These are phyloP conservation scores for Akabosia matsudoensis DNA, from an alignment of 1,140 invertebrate genomes.

Conservation along the genomic window DNA sequence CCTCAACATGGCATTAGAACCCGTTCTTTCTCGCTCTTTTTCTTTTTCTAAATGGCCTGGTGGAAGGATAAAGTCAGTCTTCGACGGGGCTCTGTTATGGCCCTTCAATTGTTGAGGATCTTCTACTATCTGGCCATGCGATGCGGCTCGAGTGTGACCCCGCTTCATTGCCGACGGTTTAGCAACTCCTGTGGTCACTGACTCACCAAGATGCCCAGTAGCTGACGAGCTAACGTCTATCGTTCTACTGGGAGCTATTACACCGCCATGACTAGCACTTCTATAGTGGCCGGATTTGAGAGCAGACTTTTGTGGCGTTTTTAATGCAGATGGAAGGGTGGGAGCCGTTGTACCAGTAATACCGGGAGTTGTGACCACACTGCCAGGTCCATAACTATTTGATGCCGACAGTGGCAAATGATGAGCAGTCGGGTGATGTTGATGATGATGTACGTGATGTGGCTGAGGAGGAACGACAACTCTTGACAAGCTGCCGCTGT, in stretches of 20 bases:
- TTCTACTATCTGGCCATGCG: conserved; percentile 76
- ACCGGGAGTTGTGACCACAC: not conserved
- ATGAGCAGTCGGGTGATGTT: not conserved
- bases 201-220: conserved; percentile 50
- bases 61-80: conserved; percentile 80
- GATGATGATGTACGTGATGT: not conserved
- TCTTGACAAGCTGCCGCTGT: not conserved
- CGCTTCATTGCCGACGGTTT: conserved; percentile 52
- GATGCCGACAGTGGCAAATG: not conserved
- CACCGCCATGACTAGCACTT: conserved; percentile 70
- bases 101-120: conserved; percentile 55
- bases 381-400: not conserved
- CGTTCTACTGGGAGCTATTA: conserved; percentile 51
- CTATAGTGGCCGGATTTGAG: conserved; percentile 61
- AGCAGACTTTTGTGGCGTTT: conserved; percentile 32
- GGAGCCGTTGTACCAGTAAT: not conserved
- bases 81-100: conserved; percentile 74
- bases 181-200: conserved; percentile 13
- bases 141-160: conserved; percentile 77
- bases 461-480: not conserved
- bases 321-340: not conserved
- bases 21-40: conserved; percentile 15
- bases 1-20: conserved; percentile 8
- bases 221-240: conserved; percentile 55
- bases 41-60: conserved; percentile 48